Conservation (phyloP, 2,797 vertebrate genomes). For the Coregonus ussuriensis region DNA sequence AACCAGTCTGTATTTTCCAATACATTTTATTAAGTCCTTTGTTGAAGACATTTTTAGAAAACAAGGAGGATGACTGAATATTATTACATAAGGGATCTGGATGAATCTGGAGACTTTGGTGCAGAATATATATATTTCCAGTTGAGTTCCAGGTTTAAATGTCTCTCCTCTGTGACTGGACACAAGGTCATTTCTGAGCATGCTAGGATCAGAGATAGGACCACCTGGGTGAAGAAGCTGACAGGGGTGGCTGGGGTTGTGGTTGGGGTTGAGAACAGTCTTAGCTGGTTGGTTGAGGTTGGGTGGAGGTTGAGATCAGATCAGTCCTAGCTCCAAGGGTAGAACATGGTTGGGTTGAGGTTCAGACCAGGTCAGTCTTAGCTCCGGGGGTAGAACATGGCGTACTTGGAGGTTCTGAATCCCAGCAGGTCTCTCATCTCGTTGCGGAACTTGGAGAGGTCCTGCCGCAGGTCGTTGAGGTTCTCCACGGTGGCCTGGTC, state of each 20-base stretch:
- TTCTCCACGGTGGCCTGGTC: slow-evolving; percentile 98
- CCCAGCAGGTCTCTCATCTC: slow-evolving; percentile 98
- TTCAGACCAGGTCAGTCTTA: slow-evolving; percentile 57
- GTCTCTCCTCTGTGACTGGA: slow-evolving; percentile 49
- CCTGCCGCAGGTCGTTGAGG: slow-evolving; percentile 94
- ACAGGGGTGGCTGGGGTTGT: slow-evolving; percentile 26
- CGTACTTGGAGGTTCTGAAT: slow-evolving; percentile 98
- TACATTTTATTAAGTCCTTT: slow-evolving; percentile 70
- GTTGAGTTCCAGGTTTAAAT: slow-evolving; percentile 59
- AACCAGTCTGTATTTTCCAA: slow-evolving; percentile 35
- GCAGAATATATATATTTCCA: slow-evolving; percentile 61
- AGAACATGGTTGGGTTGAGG: neutral
- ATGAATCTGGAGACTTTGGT: slow-evolving; percentile 67
- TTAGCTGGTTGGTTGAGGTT: neutral
- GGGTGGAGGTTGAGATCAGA: neutral
- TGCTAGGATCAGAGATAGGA: slow-evolving; percentile 59
- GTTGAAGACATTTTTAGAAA: slow-evolving; percentile 77
- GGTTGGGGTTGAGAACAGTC: neutral
- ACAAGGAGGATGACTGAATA: slow-evolving; percentile 62
- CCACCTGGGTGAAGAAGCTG: slow-evolving; percentile 48
- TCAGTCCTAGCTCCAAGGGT: neutral
- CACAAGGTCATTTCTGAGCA: slow-evolving; percentile 60
- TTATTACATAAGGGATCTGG: slow-evolving; percentile 64
- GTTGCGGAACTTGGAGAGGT: slow-evolving; percentile 96
- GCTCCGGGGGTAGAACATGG: slow-evolving; percentile 98